Evolutionary conservation across 2,113 vertebrate species (phyloP), one percentile per base, ranked within the genome.

Genomic region (Speoplatyrhinus poulsoni): DNA sequence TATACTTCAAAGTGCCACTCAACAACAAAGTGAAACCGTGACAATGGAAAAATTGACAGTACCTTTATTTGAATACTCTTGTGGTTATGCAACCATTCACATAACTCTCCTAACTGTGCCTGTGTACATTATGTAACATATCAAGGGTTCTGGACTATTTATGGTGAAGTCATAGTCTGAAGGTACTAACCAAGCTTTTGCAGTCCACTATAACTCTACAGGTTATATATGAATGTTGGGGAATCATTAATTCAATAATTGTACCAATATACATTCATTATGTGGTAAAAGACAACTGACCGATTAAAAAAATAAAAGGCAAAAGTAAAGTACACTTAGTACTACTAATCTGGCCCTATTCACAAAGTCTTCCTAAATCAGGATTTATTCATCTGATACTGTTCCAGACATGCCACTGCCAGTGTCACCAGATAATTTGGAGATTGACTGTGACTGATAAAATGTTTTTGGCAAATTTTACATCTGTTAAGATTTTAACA

Each of bases 21-120:
- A 88, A 91, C 86, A 16, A 78, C 65, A 86, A 53, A 65, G 59
- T 67, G 79, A 81, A 75, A 70, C 85, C 88, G 84, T 85, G 88
- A 78, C n/a, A 2, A 56, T 3, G 32, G 3, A 67, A 41, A 12
- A 7, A 13, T 52, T 32, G 84, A 88, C 80, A 82, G 87, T 84
- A 85, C 58, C 61, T 90, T 89, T 16, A 82, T 90, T 82, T 92
- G 5, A 90, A 83, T 90, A 89, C 91, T 90, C 92, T 93, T 93
- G 95, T 95, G 95, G 93, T 94, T 95, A 90, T 96, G 94, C 94
- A 96, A 95, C 92, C 92, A 80, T 90, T 90, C 26, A 26, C 26
- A 26, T 26, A 89, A 80, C 46, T 79, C 75, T 87, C 88, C 87
- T 72, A 41, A 41, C 80, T 75, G 70, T 87, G 13, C 15, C 79